These are phyloP conservation scores for Nothobranchius kuhntae DNA, from an alignment of 2,113 vertebrate genomes.

Conservation along the genomic window DNA sequence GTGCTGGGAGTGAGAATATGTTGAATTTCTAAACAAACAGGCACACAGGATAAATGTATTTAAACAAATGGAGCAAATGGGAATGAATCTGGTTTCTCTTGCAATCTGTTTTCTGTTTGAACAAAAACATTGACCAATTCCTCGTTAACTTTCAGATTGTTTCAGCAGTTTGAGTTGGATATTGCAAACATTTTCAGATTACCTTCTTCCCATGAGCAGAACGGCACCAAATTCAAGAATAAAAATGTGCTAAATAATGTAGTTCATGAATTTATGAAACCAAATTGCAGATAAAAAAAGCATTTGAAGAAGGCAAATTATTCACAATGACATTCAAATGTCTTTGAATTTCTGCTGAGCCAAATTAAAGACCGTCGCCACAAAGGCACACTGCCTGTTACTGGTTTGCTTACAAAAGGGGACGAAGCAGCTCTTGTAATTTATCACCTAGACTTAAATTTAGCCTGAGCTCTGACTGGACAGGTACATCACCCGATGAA, in stretches of 20 bases:
- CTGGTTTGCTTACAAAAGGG: conserved; percentile 54
- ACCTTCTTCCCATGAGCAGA: too few species aligned
- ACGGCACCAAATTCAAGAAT: too few species aligned
- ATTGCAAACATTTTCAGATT: too few species aligned
- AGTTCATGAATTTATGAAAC: neutral
- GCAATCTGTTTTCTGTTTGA: conserved; percentile 60
- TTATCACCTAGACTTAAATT: conserved; percentile 65
- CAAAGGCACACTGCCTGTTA: conserved; percentile 43
- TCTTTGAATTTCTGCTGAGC: conserved; percentile 30
- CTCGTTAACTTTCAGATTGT: conserved; percentile 37
- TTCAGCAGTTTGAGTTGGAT: too few species aligned
- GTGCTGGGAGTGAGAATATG: too few species aligned
- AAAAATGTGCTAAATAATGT: too few species aligned
- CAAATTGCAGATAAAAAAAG: neutral
- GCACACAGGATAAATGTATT: conserved; percentile 28
- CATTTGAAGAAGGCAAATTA: conserved; percentile 13
- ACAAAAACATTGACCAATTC: conserved; percentile 31
- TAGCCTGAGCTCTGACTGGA: conserved; percentile 49
- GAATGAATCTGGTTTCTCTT: conserved; percentile 40
- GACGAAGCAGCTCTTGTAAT: conserved; percentile 50
- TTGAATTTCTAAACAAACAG: conserved; percentile 31
- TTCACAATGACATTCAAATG: conserved; percentile 18
- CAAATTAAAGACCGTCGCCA: conserved; percentile 52
- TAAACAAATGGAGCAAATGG: conserved; percentile 57
- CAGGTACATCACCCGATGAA: conserved; percentile 52